phyloP scores from a whole-genome alignment of 2,888 invertebrate species.

The Ornithoptera priamus region DNA sequence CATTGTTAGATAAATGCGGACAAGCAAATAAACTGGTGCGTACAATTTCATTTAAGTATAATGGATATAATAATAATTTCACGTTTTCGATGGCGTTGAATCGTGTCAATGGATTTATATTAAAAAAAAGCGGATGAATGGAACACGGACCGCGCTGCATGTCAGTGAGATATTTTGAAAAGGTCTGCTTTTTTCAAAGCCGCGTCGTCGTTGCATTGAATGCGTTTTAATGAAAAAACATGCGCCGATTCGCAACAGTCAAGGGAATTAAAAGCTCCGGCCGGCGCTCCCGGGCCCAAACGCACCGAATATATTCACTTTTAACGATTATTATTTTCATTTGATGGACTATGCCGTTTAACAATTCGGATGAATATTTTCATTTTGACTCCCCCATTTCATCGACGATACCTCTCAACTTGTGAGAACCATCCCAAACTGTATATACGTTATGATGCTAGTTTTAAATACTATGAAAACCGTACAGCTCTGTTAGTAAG shows the following conservation, averaged over 20 bases:
- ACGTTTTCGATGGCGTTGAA: constrained; percentile 31
- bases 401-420: neutral
- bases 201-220: constrained; percentile 78
- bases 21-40: constrained; percentile 5
- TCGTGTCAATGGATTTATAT: constrained; percentile 44
- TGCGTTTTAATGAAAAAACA: constrained; percentile 81
- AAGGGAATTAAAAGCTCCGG: constrained; percentile 75
- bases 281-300: constrained; percentile 57
- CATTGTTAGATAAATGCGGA: constrained; percentile 24
- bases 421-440: neutral
- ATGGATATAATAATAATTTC: constrained; percentile 28
- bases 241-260: constrained; percentile 78
- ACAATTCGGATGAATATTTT: constrained; percentile 57
- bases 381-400: constrained; percentile 34
- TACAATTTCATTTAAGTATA: constrained; percentile 16
- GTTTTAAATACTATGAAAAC: no score
- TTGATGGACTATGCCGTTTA: constrained; percentile 53
- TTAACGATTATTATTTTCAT: constrained; percentile 72
- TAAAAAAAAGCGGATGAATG: constrained; percentile 58
- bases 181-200: constrained; percentile 74
- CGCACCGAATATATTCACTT: constrained; percentile 71
- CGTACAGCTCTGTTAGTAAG: no score
- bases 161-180: constrained; percentile 76
- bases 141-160: constrained; percentile 61
- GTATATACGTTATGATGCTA: no score